Evolutionary conservation across 2,888 invertebrate species (phyloP).

Genomic region (Heliothis peltigera): DNA sequence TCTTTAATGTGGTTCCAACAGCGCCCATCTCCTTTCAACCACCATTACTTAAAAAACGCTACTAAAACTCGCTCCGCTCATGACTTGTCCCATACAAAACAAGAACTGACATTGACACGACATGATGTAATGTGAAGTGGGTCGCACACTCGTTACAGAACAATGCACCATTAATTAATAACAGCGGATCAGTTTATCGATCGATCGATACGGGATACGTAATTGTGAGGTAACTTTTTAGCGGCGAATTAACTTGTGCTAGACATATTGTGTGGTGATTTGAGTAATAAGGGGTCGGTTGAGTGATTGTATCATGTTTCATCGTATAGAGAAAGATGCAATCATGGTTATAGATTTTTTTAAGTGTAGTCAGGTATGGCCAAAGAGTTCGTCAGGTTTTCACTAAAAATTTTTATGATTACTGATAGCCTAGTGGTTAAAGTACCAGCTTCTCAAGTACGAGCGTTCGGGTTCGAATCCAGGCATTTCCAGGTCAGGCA

Average conservation of each 20-base stretch:
- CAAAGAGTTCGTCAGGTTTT: not conserved
- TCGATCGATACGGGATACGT: conserved; percentile 37
- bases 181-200: conserved; percentile 52
- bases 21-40: no score
- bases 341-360: not conserved
- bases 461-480: no score
- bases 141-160: conserved; percentile 56
- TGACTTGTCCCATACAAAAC: conserved; percentile 36
- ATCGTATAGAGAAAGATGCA: not conserved
- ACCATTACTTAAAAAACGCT: no score
- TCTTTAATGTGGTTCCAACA: no score
- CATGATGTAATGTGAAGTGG: conserved; percentile 68
- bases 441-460: no score
- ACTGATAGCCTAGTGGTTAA: no score
- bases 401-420: no score
- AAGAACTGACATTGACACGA: conserved; percentile 70
- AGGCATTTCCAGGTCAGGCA: no score
- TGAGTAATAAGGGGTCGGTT: not conserved
- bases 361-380: not conserved
- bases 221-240: conserved; percentile 47
- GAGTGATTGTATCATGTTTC: not conserved
- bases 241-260: conserved; percentile 13
- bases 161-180: conserved; percentile 61
- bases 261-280: conserved; percentile 4
- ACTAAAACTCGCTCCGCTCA: conserved; percentile 13